Conservation (phyloP, 2,113 vertebrate species). For the Redunca redunca region DNA sequence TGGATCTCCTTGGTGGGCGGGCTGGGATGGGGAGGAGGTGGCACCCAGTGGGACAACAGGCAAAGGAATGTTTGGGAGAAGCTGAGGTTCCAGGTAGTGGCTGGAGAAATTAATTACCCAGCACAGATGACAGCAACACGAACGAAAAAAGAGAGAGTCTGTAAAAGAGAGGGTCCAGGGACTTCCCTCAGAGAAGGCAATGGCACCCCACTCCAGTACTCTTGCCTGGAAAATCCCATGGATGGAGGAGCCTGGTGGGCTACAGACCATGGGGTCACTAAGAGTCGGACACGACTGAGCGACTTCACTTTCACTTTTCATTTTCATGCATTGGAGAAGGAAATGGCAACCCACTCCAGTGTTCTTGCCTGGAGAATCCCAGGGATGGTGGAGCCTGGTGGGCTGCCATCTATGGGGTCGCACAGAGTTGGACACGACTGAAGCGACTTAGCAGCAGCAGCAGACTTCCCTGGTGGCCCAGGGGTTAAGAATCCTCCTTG, state of each 20-base stretch:
- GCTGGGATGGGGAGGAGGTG: too few relatives aligned
- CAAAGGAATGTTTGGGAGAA: background rate
- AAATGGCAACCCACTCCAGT: too few relatives aligned
- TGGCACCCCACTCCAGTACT: too few relatives aligned
- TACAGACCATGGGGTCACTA: fast-evolving
- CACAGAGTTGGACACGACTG: fast-evolving
- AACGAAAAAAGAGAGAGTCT: background rate
- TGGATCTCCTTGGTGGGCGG: background rate
- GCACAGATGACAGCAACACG: background rate
- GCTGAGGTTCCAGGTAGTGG: background rate
- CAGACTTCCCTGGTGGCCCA: background rate
- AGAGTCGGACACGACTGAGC: too few relatives aligned
- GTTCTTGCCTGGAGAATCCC: too few relatives aligned
- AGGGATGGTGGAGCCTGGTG: too few relatives aligned
- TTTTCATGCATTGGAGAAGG: too few relatives aligned
- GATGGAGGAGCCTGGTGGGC: too few relatives aligned
- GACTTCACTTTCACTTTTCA: too few relatives aligned
- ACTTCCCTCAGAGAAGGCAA: background rate
- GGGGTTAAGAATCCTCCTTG: background rate
- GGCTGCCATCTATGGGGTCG: too few relatives aligned
- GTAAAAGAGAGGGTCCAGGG: background rate
- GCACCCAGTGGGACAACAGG: background rate
- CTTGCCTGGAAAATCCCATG: too few relatives aligned
- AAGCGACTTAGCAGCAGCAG: too few relatives aligned
- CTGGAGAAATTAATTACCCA: background rate